A percentile compares a stretch with the other conserved stretches of the same genome.
These are phyloP conservation scores for Hipparchia semele DNA, from an alignment of 2,888 invertebrate species.

Conservation along the genomic window DNA sequence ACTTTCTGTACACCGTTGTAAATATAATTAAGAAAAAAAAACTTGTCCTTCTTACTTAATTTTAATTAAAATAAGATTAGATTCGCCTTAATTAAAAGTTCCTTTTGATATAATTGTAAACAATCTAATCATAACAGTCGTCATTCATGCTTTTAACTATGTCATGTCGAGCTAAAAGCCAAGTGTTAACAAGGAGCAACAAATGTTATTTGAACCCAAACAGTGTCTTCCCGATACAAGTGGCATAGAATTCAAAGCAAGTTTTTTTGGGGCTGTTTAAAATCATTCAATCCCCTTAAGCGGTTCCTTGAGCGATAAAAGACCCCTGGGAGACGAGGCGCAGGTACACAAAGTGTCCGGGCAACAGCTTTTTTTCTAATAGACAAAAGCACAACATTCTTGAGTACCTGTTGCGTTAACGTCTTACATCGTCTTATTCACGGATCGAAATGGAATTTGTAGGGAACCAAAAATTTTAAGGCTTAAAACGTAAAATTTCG, in stretches of 20 bases:
- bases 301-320: slow-evolving; percentile 58
- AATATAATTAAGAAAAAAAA: too few relatives aligned
- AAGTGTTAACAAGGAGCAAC: slow-evolving; percentile 27
- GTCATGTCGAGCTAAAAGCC: background rate
- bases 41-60: too few relatives aligned
- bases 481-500: background rate
- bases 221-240: slow-evolving; percentile 31
- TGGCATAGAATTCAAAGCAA: slow-evolving; percentile 51
- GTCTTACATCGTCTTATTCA: background rate
- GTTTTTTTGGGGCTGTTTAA: slow-evolving; percentile 57
- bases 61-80: too few relatives aligned
- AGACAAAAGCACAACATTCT: slow-evolving; percentile 32
- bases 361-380: slow-evolving; percentile 35
- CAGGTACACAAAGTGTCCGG: slow-evolving; percentile 64
- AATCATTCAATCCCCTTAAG: slow-evolving; percentile 73
- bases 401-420: slow-evolving; percentile 36
- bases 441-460: background rate
- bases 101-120: too few relatives aligned
- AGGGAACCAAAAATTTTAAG: slow-evolving; percentile 1
- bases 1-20: too few relatives aligned
- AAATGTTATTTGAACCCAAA: slow-evolving; percentile 30
- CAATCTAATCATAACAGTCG: background rate
- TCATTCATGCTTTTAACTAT: background rate
- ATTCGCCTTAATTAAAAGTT: too few relatives aligned
- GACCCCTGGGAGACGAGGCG: slow-evolving; percentile 58